Evolutionary conservation across 2,797 vertebrate species (phyloP), one percentile per base, ranked within the genome.

Genomic region (Chloroceryle amazona): DNA sequence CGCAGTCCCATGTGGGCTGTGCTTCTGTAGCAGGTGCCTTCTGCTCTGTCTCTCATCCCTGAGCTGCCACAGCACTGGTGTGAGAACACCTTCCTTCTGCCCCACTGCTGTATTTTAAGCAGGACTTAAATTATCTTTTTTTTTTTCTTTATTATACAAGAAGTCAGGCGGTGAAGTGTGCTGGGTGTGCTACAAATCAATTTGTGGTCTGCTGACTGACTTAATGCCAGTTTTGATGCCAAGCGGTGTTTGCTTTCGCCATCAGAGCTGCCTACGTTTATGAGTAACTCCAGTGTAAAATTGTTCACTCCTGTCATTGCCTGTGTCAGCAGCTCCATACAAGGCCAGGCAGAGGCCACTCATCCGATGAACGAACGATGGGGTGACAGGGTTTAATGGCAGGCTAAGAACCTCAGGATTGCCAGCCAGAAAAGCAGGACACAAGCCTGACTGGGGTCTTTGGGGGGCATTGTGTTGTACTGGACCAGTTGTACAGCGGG

Each of bases 281-380:
- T 86, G 94, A 93, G 84, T 87, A 82, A 92, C 61, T 33, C 39
- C 8, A 1, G 41, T 42, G 41, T 1, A 25, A 75, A 81, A 15
- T 39, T 49, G 49, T 57, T 82, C 20, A 1, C 41, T 65, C n/a
- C 44, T 80, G 74, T 67, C 9, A 0, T 55, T 66, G 84, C 81
- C 71, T 42, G 41, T 84, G 89, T 94, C 92, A 94, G 94, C 81
- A 91, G 71, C 74, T 89, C 86, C 74, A 17, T 62, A 82, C 91
- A 82, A 82, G 89, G 91, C 62, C 70, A 66, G 78, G 81, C 89
- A 92, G 39, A 57, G 62, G 39, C 71, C 58, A 3, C 39, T 66
- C 25, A 49, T 37, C 70, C 81, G 44, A 42, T 7, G 62, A 13
- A 9, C 79, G 83, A 92, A 22, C 46, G 58, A 89, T 11, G 39